Conservation (phyloP, 2,113 vertebrate genomes). For the Zosterops japonicus region DNA sequence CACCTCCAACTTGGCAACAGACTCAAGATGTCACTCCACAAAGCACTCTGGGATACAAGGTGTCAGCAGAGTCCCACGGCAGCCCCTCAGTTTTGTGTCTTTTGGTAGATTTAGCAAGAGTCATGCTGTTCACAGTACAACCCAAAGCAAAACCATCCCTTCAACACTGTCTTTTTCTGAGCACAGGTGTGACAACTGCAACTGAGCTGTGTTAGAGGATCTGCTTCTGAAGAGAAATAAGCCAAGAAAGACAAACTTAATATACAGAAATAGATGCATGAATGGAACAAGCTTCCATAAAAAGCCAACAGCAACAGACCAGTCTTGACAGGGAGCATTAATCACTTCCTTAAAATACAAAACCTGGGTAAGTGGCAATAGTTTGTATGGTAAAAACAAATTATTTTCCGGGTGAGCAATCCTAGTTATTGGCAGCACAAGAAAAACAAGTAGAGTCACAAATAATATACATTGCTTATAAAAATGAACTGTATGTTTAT, state of each 20-base stretch:
- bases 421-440: background rate
- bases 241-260: background rate
- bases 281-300: background rate
- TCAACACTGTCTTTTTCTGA: background rate
- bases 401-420: background rate
- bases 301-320: background rate
- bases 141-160: background rate
- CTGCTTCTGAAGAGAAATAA: background rate
- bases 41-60: background rate
- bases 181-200: background rate
- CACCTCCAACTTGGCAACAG: background rate
- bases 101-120: background rate
- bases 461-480: background rate
- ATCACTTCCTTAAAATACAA: background rate
- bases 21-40: background rate
- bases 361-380: background rate
- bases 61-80: accelerated
- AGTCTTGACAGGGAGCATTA: background rate
- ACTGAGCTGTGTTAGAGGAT: background rate
- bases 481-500: background rate
- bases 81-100: background rate
- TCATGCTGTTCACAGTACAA: background rate
- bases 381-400: background rate
- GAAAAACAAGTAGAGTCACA: background rate
- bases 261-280: background rate